Percentiles rank a stretch among this genome's conserved stretches.
Evolutionary conservation across 2,888 invertebrate genomes (phyloP).

Genomic region (Pyrochroa serraticornis): DNA sequence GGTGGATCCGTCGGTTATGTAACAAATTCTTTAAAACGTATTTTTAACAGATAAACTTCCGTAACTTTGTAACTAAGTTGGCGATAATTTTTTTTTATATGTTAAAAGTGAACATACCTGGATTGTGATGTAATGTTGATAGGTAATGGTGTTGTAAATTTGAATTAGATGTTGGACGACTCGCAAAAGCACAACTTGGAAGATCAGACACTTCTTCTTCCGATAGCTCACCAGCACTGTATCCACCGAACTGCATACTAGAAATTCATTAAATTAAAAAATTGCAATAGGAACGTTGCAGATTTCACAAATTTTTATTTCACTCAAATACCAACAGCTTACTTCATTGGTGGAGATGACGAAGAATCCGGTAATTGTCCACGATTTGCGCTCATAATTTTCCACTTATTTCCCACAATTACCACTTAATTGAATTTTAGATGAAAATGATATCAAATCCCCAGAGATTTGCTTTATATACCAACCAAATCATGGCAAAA

Average conservation of each 20-base stretch:
- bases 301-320: constrained; percentile 3
- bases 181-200: constrained; percentile 82
- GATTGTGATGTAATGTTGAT: constrained; percentile 52
- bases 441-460: constrained; percentile 35
- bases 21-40: too few relatives aligned
- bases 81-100: neutral
- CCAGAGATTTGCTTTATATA: constrained; percentile 44
- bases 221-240: constrained; percentile 60
- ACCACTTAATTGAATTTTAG: constrained; percentile 29
- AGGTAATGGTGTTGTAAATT: constrained; percentile 54
- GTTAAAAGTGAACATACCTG: constrained; percentile 42
- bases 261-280: neutral
- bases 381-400: constrained; percentile 50
- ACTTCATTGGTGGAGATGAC: constrained; percentile 73
- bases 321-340: constrained; percentile 36
- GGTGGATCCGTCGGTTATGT: too few relatives aligned
- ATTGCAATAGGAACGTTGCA: too few relatives aligned
- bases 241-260: constrained; percentile 55
- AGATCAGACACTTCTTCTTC: constrained; percentile 73
- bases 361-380: constrained; percentile 73
- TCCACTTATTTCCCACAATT: too few relatives aligned
- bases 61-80: too few relatives aligned
- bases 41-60: too few relatives aligned
- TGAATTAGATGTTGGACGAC: constrained; percentile 56
- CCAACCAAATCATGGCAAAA: neutral